Conservation (phyloP, 1,140 invertebrate genomes). For the Trigoniulus corallinus region DNA sequence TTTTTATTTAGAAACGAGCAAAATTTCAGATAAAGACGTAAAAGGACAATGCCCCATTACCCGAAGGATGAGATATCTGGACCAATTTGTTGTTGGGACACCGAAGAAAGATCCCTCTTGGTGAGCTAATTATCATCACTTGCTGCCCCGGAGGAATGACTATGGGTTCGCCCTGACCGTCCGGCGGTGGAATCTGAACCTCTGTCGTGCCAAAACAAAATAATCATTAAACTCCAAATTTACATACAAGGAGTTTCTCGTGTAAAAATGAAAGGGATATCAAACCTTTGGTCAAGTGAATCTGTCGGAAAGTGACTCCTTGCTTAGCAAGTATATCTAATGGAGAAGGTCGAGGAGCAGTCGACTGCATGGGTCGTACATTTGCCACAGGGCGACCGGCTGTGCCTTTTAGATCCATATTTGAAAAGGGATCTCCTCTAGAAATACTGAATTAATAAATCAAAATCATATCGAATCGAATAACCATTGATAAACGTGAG, state of each 20-base stretch:
- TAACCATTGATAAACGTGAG: neutral
- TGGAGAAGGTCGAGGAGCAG: conserved; percentile 19
- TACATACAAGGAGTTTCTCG: neutral
- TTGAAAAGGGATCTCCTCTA: neutral
- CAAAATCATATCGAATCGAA: conserved; percentile 2
- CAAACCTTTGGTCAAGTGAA: conserved; percentile 66
- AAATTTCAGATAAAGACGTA: too few relatives aligned
- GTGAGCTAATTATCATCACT: conserved; percentile 82
- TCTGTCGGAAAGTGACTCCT: conserved; percentile 85
- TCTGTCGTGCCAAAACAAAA: conserved; percentile 31
- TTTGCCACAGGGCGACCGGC: conserved; percentile 29
- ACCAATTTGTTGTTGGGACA: conserved; percentile 90
- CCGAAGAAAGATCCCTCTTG: conserved; percentile 90
- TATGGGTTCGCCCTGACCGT: conserved; percentile 53
- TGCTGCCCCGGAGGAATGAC: conserved; percentile 79
- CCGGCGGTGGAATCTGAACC: conserved; percentile 78
- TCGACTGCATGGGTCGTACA: conserved; percentile 36
- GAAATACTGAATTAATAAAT: neutral
- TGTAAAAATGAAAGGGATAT: too few relatives aligned
- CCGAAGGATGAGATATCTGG: conserved; percentile 50
- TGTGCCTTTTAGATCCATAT: neutral
- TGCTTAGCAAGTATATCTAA: conserved; percentile 67
- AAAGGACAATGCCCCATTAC: too few relatives aligned
- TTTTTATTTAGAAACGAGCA: too few relatives aligned
- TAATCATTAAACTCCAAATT: neutral